These are phyloP conservation scores for Potamarius usumacintae DNA, from an alignment of 2,113 vertebrate species.

Conservation along the genomic window DNA sequence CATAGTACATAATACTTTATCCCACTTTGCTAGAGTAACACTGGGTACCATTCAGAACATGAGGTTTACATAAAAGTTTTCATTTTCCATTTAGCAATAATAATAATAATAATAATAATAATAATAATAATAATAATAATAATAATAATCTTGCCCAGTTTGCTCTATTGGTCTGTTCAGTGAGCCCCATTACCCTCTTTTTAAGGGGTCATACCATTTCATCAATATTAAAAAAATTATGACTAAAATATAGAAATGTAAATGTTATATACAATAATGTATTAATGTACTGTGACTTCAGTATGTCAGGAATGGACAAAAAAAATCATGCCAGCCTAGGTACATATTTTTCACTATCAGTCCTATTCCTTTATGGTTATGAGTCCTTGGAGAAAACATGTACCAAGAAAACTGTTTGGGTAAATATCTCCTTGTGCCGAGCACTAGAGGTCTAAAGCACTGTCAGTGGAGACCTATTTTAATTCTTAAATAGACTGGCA, in stretches of 20 bases:
- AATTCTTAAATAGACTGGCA: slow-evolving; percentile 87
- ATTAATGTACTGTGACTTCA: neutral
- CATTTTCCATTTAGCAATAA: neutral
- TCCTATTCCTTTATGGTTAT: slow-evolving; percentile 53
- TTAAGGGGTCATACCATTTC: neutral
- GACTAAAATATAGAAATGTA: neutral
- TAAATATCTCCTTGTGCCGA: slow-evolving; percentile 46
- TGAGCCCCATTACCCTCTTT: neutral
- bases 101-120: no score
- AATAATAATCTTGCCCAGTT: neutral
- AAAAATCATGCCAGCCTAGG: slow-evolving; percentile 51
- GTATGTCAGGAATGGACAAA: slow-evolving; percentile 37
- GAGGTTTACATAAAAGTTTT: neutral
- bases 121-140: neutral
- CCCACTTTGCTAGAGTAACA: neutral
- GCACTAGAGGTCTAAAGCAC: slow-evolving; percentile 71
- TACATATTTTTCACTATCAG: slow-evolving; percentile 55
- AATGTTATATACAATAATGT: neutral
- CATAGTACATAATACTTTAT: neutral
- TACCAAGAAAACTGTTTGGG: slow-evolving; percentile 41
- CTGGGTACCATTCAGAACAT: neutral
- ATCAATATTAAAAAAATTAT: neutral
- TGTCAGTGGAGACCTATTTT: slow-evolving; percentile 79
- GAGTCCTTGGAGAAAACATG: slow-evolving; percentile 55
- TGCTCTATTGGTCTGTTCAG: neutral